Evolutionary conservation across 2,113 vertebrate species (phyloP), one percentile per base, ranked within the genome.

Genomic region (Nannobrachium achirus): DNA sequence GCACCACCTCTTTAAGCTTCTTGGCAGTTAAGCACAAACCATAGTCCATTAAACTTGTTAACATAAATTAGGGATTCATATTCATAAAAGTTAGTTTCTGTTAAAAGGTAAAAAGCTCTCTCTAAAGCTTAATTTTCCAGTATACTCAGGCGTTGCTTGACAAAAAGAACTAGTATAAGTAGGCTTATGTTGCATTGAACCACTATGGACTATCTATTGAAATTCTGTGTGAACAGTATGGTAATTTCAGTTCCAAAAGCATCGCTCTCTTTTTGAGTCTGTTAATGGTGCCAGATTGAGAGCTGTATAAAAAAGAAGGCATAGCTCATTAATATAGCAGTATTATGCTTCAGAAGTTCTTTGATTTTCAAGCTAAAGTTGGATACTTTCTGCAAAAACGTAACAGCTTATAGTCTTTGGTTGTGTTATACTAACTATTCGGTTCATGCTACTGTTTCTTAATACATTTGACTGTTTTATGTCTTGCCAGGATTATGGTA

Each of bases 191-290:
- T 69, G 2, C 4, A 75, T 44, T n/a, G 38, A 50, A 33, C 51
- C 50, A 49, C 58, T 71, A 64, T 38, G 9, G 55, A 20, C 13
- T 10, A 10, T 63, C 69, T 56, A 79, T 79, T 73, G 73, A 41
- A 69, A 40, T 45, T 68, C 52, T 63, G 74, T 63, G 49, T 50
- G 55, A 69, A 5, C 18, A 8, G 13, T 33, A 6, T 50, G 62
- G 56, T 71, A 53, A 69, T 67, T 79, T 63, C 20, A 57, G 16
- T 49, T 60, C 42, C 39, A 49, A 78, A 81, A 82, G 56, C 71
- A 74, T 59, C 41, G 67, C 40, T 71, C 64, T 49, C 11, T 55
- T 48, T 19, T 67, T 67, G 44, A 75, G 50, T 76, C 67, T 68
- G 44, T 57, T 77, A 71, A 69, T 69, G n/a, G 67, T 19, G 16